phyloP scores from a whole-genome alignment of 2,888 invertebrate species.

The Polymixis flavicincta region DNA sequence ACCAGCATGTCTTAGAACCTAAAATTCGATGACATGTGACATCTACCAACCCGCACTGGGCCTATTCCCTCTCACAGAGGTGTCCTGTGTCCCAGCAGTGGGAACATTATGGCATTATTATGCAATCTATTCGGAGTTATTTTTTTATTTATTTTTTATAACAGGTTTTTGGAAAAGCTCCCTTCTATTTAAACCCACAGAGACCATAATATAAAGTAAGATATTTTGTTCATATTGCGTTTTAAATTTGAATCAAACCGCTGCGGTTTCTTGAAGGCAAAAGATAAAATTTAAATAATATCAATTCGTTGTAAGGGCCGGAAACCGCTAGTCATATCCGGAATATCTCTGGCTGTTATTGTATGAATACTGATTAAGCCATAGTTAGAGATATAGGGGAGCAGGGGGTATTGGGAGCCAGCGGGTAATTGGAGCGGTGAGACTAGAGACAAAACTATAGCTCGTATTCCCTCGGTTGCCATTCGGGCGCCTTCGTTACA shows the following conservation, averaged over 20 bases:
- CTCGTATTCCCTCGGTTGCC: too few species aligned
- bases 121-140: background rate
- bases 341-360: conserved; percentile 73
- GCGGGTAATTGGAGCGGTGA: too few species aligned
- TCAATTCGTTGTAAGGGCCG: conserved; percentile 68
- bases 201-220: background rate
- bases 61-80: too few species aligned
- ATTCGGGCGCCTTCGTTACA: too few species aligned
- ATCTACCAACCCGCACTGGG: too few species aligned
- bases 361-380: conserved; percentile 78
- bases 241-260: conserved; percentile 33
- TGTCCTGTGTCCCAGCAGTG: too few species aligned
- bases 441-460: too few species aligned
- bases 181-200: background rate
- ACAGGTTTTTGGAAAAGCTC: background rate
- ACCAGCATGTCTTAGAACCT: too few species aligned
- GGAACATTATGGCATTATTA: too few species aligned
- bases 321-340: conserved; percentile 76
- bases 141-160: background rate
- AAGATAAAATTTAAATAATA: conserved; percentile 75
- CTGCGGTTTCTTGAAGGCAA: conserved; percentile 60
- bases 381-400: too few species aligned
- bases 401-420: too few species aligned
- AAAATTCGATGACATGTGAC: too few species aligned
- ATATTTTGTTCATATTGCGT: conserved; percentile 7